Evolutionary conservation across 2,888 invertebrate species (phyloP).

Genomic region (Clunio marinus): DNA sequence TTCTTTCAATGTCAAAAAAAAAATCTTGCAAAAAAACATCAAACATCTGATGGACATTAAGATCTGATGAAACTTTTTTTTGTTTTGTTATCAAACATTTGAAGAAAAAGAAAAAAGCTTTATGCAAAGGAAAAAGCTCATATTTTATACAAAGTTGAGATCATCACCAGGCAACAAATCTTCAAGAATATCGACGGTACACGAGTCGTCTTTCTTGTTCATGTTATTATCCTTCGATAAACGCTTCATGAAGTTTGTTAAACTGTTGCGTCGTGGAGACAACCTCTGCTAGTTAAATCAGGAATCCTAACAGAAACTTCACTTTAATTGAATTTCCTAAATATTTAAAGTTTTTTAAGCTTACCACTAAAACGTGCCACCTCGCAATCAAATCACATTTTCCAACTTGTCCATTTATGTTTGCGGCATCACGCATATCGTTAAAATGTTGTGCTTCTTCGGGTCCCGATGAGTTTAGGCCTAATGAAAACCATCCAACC

Average conservation of each 20-base stretch:
- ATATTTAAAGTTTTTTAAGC: background rate
- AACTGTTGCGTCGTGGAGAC: constrained; percentile 42
- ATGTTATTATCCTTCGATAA: constrained; percentile 32
- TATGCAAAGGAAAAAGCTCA: background rate
- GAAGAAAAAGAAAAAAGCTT: background rate
- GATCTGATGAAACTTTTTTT: too few species aligned
- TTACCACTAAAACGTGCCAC: constrained; percentile 79
- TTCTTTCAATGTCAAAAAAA: too few species aligned
- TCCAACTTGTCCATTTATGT: constrained; percentile 30
- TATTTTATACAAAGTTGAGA: constrained; percentile 42
- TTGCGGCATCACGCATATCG: constrained; percentile 78
- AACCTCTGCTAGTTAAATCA: constrained; percentile 56
- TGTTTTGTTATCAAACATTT: background rate
- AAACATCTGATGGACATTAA: constrained; percentile 12
- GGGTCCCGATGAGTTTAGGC: constrained; percentile 85
- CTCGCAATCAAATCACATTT: constrained; percentile 87
- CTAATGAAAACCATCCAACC: constrained; percentile 95
- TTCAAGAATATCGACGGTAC: constrained; percentile 41
- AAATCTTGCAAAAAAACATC: constrained; percentile 6
- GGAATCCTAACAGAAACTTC: constrained; percentile 53
- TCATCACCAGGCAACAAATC: constrained; percentile 42
- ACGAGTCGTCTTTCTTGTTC: constrained; percentile 40
- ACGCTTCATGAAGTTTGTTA: constrained; percentile 28
- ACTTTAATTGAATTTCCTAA: background rate
- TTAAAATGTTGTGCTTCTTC: constrained; percentile 92